Evolutionary conservation across 2,888 invertebrate genomes (phyloP).

Genomic region (Agrochola litura): DNA sequence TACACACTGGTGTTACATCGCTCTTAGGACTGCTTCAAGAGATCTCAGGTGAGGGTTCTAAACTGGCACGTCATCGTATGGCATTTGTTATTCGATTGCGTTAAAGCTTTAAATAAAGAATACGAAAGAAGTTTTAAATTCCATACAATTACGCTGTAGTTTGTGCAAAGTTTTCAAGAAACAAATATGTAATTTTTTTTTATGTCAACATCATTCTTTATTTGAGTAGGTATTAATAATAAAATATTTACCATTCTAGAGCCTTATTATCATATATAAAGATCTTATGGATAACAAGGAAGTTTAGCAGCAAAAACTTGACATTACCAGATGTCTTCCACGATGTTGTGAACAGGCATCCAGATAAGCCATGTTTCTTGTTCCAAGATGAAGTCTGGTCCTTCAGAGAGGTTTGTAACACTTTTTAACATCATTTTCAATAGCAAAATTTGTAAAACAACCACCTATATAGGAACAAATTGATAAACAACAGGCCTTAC

Average conservation of each 20-base stretch:
- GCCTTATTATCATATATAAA: slow-evolving; percentile 92
- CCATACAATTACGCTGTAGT: not conserved
- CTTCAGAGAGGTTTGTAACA: slow-evolving; percentile 93
- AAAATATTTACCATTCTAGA: slow-evolving; percentile 87
- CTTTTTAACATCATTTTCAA: not conserved
- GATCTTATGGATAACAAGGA: slow-evolving; percentile 92
- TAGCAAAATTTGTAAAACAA: not conserved
- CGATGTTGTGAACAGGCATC: slow-evolving; percentile 93
- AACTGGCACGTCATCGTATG: slow-evolving; percentile 67
- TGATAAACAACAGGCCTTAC: slow-evolving; percentile 3
- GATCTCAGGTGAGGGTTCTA: slow-evolving; percentile 92
- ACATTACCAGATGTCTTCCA: slow-evolving; percentile 95
- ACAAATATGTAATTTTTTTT: slow-evolving; percentile 5
- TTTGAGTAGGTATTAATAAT: not conserved
- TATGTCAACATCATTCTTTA: not conserved
- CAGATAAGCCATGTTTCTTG: slow-evolving; percentile 95
- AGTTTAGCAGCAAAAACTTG: slow-evolving; percentile 92
- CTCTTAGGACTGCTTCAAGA: slow-evolving; percentile 93
- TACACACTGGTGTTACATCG: slow-evolving; percentile 94
- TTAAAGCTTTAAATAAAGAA: slow-evolving; percentile 12
- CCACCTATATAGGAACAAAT: no score
- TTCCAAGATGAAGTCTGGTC: slow-evolving; percentile 96
- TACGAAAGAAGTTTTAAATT: not conserved
- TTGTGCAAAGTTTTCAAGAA: not conserved
- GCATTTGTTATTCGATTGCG: slow-evolving; percentile 35